phyloP scores from a whole-genome alignment of 2,113 vertebrate genomes.

The Notothenia rossii region DNA sequence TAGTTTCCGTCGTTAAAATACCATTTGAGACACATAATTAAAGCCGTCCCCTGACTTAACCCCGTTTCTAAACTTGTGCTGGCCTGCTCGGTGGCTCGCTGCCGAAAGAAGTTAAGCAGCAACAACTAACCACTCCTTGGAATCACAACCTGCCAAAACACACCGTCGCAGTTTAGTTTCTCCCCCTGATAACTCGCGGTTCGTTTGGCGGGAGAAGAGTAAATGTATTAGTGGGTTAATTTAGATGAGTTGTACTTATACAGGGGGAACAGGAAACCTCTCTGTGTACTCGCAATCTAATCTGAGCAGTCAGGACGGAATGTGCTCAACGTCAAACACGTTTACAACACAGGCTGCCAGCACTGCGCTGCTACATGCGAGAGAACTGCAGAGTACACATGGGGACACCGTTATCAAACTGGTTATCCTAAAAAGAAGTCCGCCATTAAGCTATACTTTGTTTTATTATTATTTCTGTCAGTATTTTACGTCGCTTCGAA shows the following conservation, averaged over 20 bases:
- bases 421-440: background rate
- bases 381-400: too few relatives aligned
- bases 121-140: constrained; percentile 45
- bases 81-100: constrained; percentile 25
- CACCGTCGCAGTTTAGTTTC: background rate
- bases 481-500: too few relatives aligned
- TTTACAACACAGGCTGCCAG: constrained; percentile 53
- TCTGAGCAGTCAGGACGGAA: constrained; percentile 79
- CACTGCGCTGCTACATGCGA: constrained; percentile 1
- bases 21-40: background rate
- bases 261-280: constrained; percentile 68
- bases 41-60: background rate
- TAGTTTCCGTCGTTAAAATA: background rate
- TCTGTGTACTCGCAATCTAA: constrained; percentile 70
- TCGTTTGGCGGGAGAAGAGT: background rate
- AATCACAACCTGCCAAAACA: constrained; percentile 30
- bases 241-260: constrained; percentile 45
- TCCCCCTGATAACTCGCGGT: background rate
- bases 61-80: constrained; percentile 36
- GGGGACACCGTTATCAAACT: background rate
- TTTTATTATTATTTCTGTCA: background rate
- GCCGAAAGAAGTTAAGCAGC: constrained; percentile 29
- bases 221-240: constrained; percentile 31
- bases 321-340: constrained; percentile 76
- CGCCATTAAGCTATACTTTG: too few relatives aligned